phyloP scores from a whole-genome alignment of 2,113 vertebrate species.

The Neofelis nebulosa region DNA sequence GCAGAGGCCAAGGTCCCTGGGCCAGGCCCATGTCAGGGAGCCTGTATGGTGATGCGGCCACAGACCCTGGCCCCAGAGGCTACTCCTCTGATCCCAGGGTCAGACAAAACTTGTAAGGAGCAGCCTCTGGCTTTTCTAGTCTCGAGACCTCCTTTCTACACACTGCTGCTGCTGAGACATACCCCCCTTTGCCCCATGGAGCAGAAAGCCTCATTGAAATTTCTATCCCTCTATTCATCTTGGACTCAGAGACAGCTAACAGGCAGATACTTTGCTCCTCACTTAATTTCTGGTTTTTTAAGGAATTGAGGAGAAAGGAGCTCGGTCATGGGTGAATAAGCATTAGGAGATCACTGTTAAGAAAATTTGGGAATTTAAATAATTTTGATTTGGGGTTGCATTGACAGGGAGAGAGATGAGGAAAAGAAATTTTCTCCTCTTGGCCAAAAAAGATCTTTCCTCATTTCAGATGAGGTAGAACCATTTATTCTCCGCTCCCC shows the following conservation, averaged over 20 bases:
- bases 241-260: neutral
- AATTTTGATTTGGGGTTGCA: neutral
- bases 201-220: neutral
- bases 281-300: neutral
- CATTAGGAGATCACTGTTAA: neutral
- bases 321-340: neutral
- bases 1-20: fast-evolving
- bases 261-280: neutral
- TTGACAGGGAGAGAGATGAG: neutral
- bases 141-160: neutral
- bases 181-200: neutral
- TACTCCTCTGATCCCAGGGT: fast-evolving
- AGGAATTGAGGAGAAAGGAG: neutral
- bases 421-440: neutral
- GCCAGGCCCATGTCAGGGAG: neutral
- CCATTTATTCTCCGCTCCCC: neutral
- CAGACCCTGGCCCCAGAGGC: neutral
- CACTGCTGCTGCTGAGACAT: neutral
- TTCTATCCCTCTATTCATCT: neutral
- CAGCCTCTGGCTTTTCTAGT: neutral
- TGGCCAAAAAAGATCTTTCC: neutral
- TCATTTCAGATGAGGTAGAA: neutral
- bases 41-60: neutral
- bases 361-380: neutral
- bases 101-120: neutral